Evolutionary conservation across 1,140 invertebrate genomes (phyloP).

Genomic region (Panagrolaimus sp.): DNA sequence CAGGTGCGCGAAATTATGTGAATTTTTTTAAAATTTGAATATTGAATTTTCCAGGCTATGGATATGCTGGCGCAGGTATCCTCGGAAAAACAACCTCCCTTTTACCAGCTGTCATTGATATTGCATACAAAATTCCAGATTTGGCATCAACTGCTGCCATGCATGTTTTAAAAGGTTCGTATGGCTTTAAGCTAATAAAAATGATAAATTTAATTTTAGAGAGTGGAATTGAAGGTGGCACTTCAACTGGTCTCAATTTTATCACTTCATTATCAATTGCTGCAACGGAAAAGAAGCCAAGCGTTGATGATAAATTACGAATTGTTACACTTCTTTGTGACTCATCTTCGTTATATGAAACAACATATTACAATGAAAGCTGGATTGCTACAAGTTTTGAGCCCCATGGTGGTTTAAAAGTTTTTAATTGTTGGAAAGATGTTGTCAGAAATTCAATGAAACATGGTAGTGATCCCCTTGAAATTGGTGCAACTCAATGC

Average conservation of each 20-base stretch:
- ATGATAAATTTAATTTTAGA: background rate
- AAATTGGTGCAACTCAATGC: background rate
- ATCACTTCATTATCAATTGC: background rate
- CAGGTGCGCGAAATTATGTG: no score
- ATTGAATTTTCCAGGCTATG: background rate
- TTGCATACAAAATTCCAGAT: conserved; percentile 27
- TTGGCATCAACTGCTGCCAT: conserved; percentile 26
- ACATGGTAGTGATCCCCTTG: background rate
- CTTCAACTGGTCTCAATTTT: conserved; percentile 10
- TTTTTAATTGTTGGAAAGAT: background rate
- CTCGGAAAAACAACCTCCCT: conserved; percentile 16
- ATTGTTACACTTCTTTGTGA: background rate
- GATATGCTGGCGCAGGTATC: background rate
- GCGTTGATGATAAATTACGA: background rate
- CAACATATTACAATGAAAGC: background rate
- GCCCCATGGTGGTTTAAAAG: background rate
- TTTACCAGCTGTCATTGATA: conserved; percentile 27
- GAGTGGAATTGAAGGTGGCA: background rate
- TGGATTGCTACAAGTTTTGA: background rate
- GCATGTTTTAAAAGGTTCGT: conserved; percentile 24
- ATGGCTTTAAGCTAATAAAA: background rate
- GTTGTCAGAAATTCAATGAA: conserved; percentile 1
- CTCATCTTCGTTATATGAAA: background rate
- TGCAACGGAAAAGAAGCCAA: background rate
- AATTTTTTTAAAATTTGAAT: conserved; percentile 27